Percentiles rank a stretch among this genome's conserved stretches.
These are phyloP conservation scores for Stomatorhinus walkeri DNA, from an alignment of 2,797 vertebrate species.

Conservation along the genomic window DNA sequence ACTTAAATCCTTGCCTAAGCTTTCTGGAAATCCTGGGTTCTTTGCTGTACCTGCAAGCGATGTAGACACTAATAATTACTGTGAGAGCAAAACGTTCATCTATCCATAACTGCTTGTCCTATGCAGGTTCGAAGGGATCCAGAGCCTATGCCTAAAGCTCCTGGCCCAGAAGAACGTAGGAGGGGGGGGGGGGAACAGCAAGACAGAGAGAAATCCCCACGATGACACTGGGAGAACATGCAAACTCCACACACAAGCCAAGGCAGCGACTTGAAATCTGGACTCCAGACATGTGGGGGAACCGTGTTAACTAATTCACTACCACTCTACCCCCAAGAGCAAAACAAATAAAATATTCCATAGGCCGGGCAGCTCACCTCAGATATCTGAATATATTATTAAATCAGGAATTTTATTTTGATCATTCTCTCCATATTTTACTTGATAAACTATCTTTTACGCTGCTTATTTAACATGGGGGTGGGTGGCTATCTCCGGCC, in stretches of 20 bases:
- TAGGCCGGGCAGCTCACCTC: neutral
- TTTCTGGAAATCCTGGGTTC: neutral
- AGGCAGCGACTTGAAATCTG: neutral
- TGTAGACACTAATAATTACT: constrained; percentile 2
- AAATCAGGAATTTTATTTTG: neutral
- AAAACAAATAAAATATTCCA: neutral
- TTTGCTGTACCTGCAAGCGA: neutral
- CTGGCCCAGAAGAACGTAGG: neutral
- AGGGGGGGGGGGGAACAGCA: neutral
- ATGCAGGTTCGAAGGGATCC: neutral
- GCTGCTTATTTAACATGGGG: neutral
- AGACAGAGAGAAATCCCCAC: neutral
- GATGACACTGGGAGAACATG: neutral
- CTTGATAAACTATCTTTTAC: too few relatives aligned
- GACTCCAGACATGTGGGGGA: neutral
- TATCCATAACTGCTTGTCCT: neutral
- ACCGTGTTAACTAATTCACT: neutral
- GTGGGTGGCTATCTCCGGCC: neutral
- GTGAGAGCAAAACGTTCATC: neutral
- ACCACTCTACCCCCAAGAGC: neutral
- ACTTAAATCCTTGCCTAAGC: constrained; percentile 7
- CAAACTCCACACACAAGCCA: neutral
- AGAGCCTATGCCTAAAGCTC: neutral
- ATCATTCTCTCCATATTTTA: neutral
- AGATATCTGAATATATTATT: neutral